Evolutionary conservation across 1,140 invertebrate species (phyloP).

Genomic region (Dendrolimus kikuchii): DNA sequence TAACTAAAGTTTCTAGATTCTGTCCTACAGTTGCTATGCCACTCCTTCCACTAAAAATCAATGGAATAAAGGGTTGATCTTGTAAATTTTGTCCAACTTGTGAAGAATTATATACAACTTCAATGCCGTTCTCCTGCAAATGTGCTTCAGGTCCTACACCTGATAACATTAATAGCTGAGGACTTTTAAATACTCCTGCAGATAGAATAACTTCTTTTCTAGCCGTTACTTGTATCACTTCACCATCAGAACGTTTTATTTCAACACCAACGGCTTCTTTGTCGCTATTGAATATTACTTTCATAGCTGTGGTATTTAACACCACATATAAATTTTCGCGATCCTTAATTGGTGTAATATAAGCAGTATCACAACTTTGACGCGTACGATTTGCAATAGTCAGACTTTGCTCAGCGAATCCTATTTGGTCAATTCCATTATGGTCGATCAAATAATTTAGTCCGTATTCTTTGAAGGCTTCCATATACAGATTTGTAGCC

Average conservation of each 20-base stretch:
- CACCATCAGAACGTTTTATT: slow-evolving; percentile 50
- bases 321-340: slow-evolving; percentile 83
- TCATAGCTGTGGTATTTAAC: slow-evolving; percentile 80
- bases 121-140: slow-evolving; percentile 47
- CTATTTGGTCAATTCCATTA: slow-evolving; percentile 6
- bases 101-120: slow-evolving; percentile 72
- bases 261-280: slow-evolving; percentile 64
- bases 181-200: slow-evolving; percentile 66
- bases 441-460: slow-evolving; percentile 69
- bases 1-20: slow-evolving; percentile 73
- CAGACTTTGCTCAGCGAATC: not conserved
- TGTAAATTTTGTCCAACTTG: slow-evolving; percentile 80
- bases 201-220: slow-evolving; percentile 69
- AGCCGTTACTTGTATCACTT: slow-evolving; percentile 20
- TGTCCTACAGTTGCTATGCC: slow-evolving; percentile 78
- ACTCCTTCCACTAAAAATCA: slow-evolving; percentile 30
- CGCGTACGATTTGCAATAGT: slow-evolving; percentile 80
- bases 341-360: slow-evolving; percentile 80
- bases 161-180: slow-evolving; percentile 56
- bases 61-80: slow-evolving; percentile 80
- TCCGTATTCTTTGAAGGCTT: slow-evolving; percentile 85
- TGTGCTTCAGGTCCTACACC: slow-evolving; percentile 44
- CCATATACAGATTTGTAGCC: slow-evolving; percentile 73
- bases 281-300: slow-evolving; percentile 76
- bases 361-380: slow-evolving; percentile 86